These are phyloP conservation scores for Polydrusus cervinus DNA, from an alignment of 2,888 invertebrate genomes.

Conservation along the genomic window DNA sequence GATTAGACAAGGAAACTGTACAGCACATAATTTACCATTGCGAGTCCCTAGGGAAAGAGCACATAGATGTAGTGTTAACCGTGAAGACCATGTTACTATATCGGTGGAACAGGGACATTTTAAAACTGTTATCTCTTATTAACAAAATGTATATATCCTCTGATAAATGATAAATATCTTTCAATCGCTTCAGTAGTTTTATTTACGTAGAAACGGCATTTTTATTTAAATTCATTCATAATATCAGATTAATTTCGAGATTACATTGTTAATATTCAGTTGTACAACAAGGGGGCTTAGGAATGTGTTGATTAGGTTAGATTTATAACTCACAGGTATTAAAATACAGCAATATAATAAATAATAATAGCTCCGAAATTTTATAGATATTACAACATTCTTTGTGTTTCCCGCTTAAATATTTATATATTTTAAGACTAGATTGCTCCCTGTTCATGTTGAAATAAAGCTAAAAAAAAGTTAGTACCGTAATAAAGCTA, in stretches of 20 bases:
- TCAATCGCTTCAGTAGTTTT: constrained; percentile 25
- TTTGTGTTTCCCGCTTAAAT: not conserved
- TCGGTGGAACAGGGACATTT: no score
- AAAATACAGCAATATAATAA: constrained; percentile 8
- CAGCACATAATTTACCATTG: no score
- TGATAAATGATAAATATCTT: constrained; percentile 27
- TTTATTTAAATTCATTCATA: constrained; percentile 36
- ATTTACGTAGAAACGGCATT: constrained; percentile 29
- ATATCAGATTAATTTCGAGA: constrained; percentile 29
- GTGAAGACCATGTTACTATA: no score
- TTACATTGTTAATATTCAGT: constrained; percentile 33
- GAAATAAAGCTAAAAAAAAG: no score
- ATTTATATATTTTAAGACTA: not conserved
- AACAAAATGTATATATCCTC: not conserved
- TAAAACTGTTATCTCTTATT: not conserved
- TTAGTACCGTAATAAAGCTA: no score
- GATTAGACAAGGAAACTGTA: no score
- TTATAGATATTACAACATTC: constrained; percentile 2
- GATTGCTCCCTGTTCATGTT: no score
- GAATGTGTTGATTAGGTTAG: constrained; percentile 34
- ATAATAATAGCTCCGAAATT: constrained; percentile 8
- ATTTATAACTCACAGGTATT: constrained; percentile 15
- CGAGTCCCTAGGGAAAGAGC: no score
- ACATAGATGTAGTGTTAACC: no score
- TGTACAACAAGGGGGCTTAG: constrained; percentile 21